These are phyloP conservation scores for Manis pentadactyla DNA, from an alignment of 2,797 vertebrate species.

Conservation along the genomic window DNA sequence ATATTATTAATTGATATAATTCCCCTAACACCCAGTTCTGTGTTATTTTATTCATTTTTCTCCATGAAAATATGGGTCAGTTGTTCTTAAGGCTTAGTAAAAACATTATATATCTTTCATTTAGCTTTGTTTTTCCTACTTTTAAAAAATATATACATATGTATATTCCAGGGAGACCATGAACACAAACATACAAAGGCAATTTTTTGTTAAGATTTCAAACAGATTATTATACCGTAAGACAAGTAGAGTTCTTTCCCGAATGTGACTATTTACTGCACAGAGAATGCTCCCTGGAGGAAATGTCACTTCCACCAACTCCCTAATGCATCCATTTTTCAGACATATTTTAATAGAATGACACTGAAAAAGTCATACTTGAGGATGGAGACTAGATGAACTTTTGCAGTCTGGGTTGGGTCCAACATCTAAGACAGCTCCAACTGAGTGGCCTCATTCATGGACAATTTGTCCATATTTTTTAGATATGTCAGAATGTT, in stretches of 20 bases:
- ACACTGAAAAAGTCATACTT: slow-evolving; percentile 42
- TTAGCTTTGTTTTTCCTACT: background rate
- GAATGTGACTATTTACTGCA: background rate
- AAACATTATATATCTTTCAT: background rate
- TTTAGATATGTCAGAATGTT: slow-evolving; percentile 10
- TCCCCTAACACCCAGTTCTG: background rate
- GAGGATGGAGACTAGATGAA: slow-evolving; percentile 54
- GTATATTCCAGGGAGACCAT: background rate
- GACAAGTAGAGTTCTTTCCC: background rate
- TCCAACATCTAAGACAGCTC: slow-evolving; percentile 60
- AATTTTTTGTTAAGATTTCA: background rate
- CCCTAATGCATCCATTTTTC: slow-evolving; percentile 45
- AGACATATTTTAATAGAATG: slow-evolving; percentile 37
- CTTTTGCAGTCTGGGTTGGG: slow-evolving; percentile 53
- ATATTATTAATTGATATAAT: background rate
- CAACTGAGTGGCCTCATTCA: background rate
- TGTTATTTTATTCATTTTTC: background rate
- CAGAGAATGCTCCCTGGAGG: background rate
- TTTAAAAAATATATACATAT: background rate
- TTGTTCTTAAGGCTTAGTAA: background rate
- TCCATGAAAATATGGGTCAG: background rate
- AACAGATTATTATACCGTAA: background rate
- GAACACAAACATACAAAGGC: background rate
- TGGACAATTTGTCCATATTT: slow-evolving; percentile 11
- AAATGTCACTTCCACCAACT: background rate